Conservation (phyloP, 2,113 vertebrate genomes). For the Carassius auratus region DNA sequence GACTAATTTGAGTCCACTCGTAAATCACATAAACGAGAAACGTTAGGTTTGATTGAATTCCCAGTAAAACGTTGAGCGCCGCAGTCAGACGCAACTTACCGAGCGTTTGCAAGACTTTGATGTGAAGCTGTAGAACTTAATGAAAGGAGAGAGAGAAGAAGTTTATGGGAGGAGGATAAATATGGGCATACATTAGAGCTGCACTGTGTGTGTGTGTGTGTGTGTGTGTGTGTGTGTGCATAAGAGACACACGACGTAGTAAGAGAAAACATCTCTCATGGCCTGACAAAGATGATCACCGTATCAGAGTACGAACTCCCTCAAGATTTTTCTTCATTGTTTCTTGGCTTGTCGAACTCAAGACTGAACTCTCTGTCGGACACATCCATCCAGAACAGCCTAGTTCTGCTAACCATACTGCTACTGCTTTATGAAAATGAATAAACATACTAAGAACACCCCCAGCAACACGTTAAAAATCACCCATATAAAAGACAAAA, state of each 20-base stretch:
- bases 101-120: not conserved
- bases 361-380: not conserved
- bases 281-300: not conserved
- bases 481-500: too few species aligned
- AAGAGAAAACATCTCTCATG: not conserved
- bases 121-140: not conserved
- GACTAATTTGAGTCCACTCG: not conserved
- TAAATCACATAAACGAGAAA: constrained; percentile 18
- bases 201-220: not conserved
- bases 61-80: not conserved
- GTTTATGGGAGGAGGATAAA: not conserved
- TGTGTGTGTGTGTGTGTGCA: not conserved
- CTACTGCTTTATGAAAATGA: too few species aligned
- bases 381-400: not conserved
- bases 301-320: not conserved
- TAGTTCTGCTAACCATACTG: too few species aligned
- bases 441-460: too few species aligned
- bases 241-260: not conserved
- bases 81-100: not conserved
- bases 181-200: not conserved
- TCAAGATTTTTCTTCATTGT: not conserved
- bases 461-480: too few species aligned
- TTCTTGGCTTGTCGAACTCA: not conserved
- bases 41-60: constrained; percentile 3
- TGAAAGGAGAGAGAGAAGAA: constrained; percentile 1